Evolutionary conservation across 2,113 vertebrate species (phyloP).

Genomic region (Lonchura striata): DNA sequence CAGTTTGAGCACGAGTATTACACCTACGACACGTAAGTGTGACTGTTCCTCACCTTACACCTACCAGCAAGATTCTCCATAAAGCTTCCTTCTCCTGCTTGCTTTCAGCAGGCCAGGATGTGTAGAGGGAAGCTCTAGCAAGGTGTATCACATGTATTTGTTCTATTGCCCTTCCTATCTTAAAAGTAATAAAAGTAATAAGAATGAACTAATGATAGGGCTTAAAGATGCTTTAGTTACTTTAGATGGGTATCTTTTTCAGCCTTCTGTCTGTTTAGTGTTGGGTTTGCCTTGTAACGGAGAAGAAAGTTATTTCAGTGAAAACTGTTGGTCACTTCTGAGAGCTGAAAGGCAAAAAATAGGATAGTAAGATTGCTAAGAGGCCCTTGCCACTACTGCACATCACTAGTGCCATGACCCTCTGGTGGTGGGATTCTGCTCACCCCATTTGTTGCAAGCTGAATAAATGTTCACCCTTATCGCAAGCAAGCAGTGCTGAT

Average conservation of each 20-base stretch:
- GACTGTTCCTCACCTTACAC: accelerated
- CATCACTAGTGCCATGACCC: not conserved
- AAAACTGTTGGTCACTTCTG: not conserved
- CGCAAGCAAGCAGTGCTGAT: not conserved
- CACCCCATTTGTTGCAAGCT: not conserved
- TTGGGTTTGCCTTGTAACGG: not conserved
- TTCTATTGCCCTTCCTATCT: not conserved
- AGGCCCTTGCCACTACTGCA: accelerated
- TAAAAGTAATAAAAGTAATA: not conserved
- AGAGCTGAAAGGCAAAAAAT: not conserved
- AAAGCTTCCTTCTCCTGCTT: not conserved
- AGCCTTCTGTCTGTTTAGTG: not conserved
- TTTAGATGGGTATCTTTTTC: not conserved
- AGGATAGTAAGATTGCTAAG: not conserved
- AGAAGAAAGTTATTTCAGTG: not conserved
- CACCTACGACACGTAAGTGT: constrained; percentile 91
- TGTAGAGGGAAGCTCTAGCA: not conserved
- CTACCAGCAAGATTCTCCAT: not conserved
- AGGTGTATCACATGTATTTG: not conserved
- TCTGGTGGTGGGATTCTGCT: not conserved
- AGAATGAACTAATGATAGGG: not conserved
- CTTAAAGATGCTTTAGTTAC: not conserved
- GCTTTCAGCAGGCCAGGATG: too few relatives aligned
- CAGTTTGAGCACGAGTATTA: constrained; percentile 96
- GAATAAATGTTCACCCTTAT: not conserved